Evolutionary conservation across 2,888 invertebrate genomes (phyloP), one percentile per base, ranked within the genome.

Genomic region (Apodemia mormo): DNA sequence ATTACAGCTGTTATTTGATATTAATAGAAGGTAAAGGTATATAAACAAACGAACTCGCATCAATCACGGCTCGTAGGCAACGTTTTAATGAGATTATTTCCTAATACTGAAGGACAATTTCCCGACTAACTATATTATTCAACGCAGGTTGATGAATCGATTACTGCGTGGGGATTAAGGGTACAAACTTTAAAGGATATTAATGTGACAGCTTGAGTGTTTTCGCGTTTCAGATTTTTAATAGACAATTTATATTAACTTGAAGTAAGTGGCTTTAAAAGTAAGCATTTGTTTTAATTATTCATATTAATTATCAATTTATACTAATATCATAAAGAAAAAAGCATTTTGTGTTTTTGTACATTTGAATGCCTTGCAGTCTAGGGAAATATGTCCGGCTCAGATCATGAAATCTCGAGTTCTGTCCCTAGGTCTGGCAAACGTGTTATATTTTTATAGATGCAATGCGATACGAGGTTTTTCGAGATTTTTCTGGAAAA

Each of bases 11-110:
- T 56, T 22, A 9, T 9, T 58, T 14, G 8, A n/a, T 45, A 68
- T 45, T 68, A 68, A 61, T 68, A 61, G 58, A 45, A 61, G 37
- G 61, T 45, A 33, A 30, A 61, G 45, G 30, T 61, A 68, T 45
- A 52, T 71, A 73, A 74, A 73, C 70, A 76, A 75, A 75, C 66
- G 72, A 84, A 83, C 79, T 81, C 82, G 72, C 88, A 89, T 89
- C 88, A 85, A 89, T 89, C 89, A 87, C 80, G 76, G 74, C 76
- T 69, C 74, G 82, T 77, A 78, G 79, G 79, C 85, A 80, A 80
- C 81, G 82, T 85, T 85, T 86, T 89, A 89, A 89, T 86, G 85
- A 83, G 82, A 88, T 89, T 88, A 90, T 89, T 89, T 88, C 88
- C 88, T 88, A 88, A 88, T 87, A 83, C 85, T 80, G 82, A 83